Base-by-base conservation (phyloP, 2,113 vertebrate species). In the Scortum barcoo region DNA sequence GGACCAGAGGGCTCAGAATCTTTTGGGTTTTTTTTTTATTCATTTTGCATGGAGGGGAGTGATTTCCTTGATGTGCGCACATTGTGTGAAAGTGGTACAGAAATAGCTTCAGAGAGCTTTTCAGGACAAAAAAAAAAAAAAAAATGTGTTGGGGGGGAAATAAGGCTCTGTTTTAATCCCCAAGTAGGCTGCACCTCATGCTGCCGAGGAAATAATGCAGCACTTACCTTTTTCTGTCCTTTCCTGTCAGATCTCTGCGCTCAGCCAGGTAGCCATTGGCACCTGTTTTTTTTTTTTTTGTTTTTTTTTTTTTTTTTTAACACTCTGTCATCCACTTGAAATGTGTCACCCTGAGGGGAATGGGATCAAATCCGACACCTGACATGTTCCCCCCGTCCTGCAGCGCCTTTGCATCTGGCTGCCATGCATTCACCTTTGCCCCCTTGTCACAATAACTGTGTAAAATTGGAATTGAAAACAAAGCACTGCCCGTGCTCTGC, bases 281-380 rank as follows among this genome's bases (percentile, higher is more conserved):
- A 86, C 87, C 75, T 83, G 90, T 78, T 90, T 68, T 79, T 76
- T 78, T 62, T n/a, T 78, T 90, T 68, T 79, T 76, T 78, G 58
- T 68, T 79, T 76, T 78, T 62, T 78, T 90, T 68, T 79, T 76
- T 78, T 62, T n/a, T n/a, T n/a, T n/a, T n/a, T n/a, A n/a, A 56
- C 69, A 73, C 72, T 72, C 74, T 78, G 79, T 88, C 80, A 72
- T 61, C 70, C 79, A 60, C 53, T 51, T 85, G 84, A 70, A 82
- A 75, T 36, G 85, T 73, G 86, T 81, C 28, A 28, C 78, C 89
- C 86, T 30, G 63, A 77, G 70, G 86, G 85, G 63, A 70, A 20
- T 3, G 56, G 61, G 84, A 89, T 85, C 86, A 83, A 86, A 87
- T 61, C 62, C 16, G 76, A 92, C 90, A 90, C 73, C 78, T 85